Percentiles rank a stretch among this genome's conserved stretches.
Conservation (phyloP, 1,140 invertebrate species). For the Argopecten irradians region DNA sequence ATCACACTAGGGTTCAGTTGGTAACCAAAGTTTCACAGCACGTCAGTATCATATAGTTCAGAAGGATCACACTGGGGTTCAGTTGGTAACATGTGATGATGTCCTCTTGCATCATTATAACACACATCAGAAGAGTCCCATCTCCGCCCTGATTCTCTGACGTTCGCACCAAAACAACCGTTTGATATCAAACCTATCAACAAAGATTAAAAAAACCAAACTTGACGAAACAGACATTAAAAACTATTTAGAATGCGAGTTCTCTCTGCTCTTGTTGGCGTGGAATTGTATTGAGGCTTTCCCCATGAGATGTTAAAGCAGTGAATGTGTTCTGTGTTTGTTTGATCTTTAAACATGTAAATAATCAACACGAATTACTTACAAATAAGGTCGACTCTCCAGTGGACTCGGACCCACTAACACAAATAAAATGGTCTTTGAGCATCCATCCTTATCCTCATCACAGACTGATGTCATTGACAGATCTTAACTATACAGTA, state of each 20-base stretch:
- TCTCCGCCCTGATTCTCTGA: no score
- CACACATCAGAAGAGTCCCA: no score
- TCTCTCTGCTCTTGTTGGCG: not conserved
- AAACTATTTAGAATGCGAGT: not conserved
- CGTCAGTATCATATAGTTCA: no score
- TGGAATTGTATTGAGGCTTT: not conserved
- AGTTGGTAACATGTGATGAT: no score
- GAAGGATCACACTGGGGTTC: no score
- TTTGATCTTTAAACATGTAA: conserved; percentile 6
- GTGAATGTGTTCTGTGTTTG: not conserved
- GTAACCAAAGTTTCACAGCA: no score
- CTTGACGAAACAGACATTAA: not conserved
- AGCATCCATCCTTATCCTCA: not conserved
- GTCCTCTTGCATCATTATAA: no score
- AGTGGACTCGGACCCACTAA: not conserved
- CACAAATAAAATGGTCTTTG: not conserved
- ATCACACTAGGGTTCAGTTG: no score
- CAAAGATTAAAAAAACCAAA: not conserved
- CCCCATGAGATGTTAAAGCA: not conserved
- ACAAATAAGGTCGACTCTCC: not conserved
- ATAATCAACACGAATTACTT: not conserved
- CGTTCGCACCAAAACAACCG: no score
- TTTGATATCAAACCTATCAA: not conserved
- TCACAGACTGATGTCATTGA: no score
- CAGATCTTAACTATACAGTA: no score